Evolutionary conservation across 2,113 vertebrate genomes (phyloP).

Genomic region (Hipposideros armiger): DNA sequence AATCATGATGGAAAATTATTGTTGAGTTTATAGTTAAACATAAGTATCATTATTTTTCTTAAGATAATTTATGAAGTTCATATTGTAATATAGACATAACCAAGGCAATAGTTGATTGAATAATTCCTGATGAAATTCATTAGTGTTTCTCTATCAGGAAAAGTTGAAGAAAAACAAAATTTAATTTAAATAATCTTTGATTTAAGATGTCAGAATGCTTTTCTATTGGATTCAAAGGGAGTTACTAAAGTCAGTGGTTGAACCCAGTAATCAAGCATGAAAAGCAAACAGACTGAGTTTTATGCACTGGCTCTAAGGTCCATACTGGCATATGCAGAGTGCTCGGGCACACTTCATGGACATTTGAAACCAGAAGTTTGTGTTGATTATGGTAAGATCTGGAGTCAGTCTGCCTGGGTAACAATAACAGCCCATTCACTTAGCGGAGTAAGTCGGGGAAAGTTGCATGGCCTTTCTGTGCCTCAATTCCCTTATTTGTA

Average conservation of each 20-base stretch:
- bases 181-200: background rate
- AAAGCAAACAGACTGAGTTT: background rate
- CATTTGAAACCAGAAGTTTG: background rate
- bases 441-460: background rate
- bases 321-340: too few relatives aligned
- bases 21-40: background rate
- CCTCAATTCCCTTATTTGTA: background rate
- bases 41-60: background rate
- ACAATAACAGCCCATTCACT: background rate
- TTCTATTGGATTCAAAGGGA: background rate
- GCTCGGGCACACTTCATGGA: fast-evolving
- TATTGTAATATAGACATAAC: background rate
- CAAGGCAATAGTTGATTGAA: background rate
- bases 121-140: background rate
- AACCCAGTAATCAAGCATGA: background rate
- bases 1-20: background rate
- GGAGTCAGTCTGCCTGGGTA: background rate
- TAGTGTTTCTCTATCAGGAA: background rate
- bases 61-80: background rate
- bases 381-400: background rate
- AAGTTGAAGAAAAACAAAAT: background rate
- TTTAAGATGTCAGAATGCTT: background rate
- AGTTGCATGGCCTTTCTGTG: background rate
- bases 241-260: background rate
- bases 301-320: background rate